Conservation (phyloP, 2,797 vertebrate species). For the Molossus molossus region DNA sequence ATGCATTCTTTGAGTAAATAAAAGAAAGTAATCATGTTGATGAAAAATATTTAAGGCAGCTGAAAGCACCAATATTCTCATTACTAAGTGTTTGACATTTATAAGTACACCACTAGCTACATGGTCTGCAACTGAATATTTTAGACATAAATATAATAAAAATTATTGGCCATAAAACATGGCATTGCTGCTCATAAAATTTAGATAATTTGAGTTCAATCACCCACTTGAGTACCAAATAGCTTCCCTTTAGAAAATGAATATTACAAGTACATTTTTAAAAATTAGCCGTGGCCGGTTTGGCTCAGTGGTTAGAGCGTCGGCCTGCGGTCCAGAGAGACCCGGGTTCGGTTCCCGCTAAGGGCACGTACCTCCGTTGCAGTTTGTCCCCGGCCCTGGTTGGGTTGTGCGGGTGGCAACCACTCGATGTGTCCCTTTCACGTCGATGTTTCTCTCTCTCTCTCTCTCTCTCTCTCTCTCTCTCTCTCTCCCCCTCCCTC, state of each 20-base stretch:
- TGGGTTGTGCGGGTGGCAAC: too few species aligned
- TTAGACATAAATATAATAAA: background rate
- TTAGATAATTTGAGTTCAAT: background rate
- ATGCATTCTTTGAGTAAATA: background rate
- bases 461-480: too few species aligned
- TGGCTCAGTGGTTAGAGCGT: too few species aligned
- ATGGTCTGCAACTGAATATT: background rate
- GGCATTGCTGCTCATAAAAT: background rate
- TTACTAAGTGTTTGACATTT: background rate
- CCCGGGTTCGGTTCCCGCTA: too few species aligned
- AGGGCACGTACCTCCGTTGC: too few species aligned
- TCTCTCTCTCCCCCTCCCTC: too few species aligned
- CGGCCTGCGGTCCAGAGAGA: too few species aligned
- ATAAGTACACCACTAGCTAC: background rate
- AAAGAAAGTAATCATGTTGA: background rate
- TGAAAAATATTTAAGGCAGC: slow-evolving; percentile 1
- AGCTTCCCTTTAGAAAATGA: background rate
- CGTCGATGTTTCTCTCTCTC: too few species aligned
- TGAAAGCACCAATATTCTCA: background rate
- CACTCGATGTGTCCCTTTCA: too few species aligned
- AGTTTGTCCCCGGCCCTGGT: too few species aligned
- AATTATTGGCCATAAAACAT: background rate
- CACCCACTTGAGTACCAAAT: background rate
- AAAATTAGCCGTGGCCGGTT: too few species aligned
- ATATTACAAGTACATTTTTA: background rate